Conservation (phyloP, 2,888 invertebrate species). For the Andrena trimmerana region DNA sequence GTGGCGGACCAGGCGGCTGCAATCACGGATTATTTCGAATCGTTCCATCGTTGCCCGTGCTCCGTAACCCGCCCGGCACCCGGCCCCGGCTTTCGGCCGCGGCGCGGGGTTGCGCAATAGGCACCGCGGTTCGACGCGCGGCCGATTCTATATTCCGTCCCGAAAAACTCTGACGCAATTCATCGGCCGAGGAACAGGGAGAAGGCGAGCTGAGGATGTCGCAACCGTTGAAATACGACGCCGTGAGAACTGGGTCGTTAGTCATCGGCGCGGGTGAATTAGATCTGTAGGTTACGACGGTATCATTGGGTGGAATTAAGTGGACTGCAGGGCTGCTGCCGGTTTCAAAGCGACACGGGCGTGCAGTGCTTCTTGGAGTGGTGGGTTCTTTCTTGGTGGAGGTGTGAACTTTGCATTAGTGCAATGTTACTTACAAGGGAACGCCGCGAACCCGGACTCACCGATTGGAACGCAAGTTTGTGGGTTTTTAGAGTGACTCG, state of each 20-base stretch:
- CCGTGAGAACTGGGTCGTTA: conserved; percentile 57
- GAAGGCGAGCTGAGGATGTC: conserved; percentile 1
- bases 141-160: background rate
- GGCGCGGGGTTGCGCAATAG: conserved; percentile 50
- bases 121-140: background rate
- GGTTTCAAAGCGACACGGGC: too few species aligned
- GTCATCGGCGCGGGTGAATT: conserved; percentile 34
- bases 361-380: too few species aligned
- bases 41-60: conserved; percentile 40
- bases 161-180: conserved; percentile 55
- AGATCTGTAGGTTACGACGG: conserved; percentile 13
- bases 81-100: background rate
- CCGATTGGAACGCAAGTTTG: too few species aligned
- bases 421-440: too few species aligned
- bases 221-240: conserved; percentile 45
- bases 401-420: too few species aligned
- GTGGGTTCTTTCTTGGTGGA: too few species aligned
- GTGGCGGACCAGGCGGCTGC: conserved; percentile 48
- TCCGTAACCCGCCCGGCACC: background rate
- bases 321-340: background rate
- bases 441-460: too few species aligned
- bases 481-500: too few species aligned
- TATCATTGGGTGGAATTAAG: conserved; percentile 12
- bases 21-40: conserved; percentile 69
- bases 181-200: conserved; percentile 35